These are phyloP conservation scores for Phyllotis vaccarum DNA, from an alignment of 2,797 vertebrate species.

Conservation along the genomic window DNA sequence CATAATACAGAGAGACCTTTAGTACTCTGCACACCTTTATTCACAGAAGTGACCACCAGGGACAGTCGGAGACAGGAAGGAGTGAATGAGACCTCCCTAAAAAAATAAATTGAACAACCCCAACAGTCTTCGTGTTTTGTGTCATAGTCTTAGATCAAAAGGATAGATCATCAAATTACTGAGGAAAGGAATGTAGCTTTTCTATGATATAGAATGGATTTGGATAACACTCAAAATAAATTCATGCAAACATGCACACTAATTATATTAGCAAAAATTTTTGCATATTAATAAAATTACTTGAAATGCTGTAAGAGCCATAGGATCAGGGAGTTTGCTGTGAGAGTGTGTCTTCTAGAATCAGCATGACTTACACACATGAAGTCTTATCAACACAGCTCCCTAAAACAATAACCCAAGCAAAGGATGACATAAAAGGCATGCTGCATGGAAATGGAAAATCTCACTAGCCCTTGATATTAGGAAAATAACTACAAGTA, in stretches of 20 bases:
- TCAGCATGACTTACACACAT: neutral
- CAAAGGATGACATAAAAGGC: too few species aligned
- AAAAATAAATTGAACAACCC: neutral
- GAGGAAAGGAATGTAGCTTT: neutral
- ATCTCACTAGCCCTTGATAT: too few species aligned
- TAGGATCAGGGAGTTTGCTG: neutral
- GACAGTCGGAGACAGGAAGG: fast-evolving
- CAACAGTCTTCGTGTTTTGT: neutral
- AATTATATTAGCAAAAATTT: neutral
- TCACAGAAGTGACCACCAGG: neutral
- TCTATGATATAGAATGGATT: neutral
- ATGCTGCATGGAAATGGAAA: neutral
- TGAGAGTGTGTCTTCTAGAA: neutral
- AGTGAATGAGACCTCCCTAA: neutral
- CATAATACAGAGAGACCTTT: neutral
- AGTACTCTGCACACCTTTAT: neutral
- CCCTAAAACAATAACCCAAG: neutral
- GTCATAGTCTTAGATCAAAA: neutral
- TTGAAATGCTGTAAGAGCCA: neutral
- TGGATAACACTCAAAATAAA: neutral
- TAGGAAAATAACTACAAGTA: neutral
- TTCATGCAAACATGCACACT: neutral
- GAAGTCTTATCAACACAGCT: neutral
- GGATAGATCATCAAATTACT: neutral
- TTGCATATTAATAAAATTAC: neutral